Base-by-base conservation (phyloP, 1,140 invertebrate species). In the Polypedilum vanderplanki region DNA sequence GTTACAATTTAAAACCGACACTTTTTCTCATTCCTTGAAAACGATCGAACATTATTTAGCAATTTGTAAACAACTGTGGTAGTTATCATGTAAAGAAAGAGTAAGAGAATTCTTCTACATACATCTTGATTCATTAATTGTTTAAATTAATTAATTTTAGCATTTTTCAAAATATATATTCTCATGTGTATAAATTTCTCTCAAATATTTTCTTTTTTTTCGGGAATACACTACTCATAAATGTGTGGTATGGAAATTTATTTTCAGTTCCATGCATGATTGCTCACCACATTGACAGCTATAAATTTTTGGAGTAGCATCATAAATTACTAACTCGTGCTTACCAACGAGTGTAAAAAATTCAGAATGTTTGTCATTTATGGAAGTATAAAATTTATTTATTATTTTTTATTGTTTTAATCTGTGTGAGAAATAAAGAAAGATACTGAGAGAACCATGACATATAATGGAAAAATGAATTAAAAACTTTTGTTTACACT, bases 121-220 rank as follows among this genome's bases (percentile, higher is more conserved):
- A 46, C n/a, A 57, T 57, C 46, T 70, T 70, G 65, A 70, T 70
- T 70, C 65, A 70, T 57, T 70, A 70, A 70, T 70, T 70, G 65
- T 70, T 70, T 70, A 22, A 70, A 70, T 70, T 70, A 70, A 18
- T 57, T 57, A 12, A 57, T 12, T 33, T 33, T n/a, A 57, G 46
- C 46, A 57, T 57, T 57, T 57, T n/a, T 57, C n/a, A 15, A 33
- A 57, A 57, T 57, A 57, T 57, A n/a, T 57, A 12, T 15, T 57
- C 12, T 57, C 8, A 4, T 57, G 24, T 33, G 24, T 33, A 33
- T 33, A 33, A 33, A 57, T 57, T 57, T 4, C n/a, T 57, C 15
- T 46, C 15, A 46, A 41, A 41, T 7, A 10, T 41, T 41, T 46
- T 46, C 41, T 33, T 33, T 33, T 33, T 33, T 33, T 33, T n/a